Evolutionary conservation across 2,888 invertebrate species (phyloP), one percentile per base, ranked within the genome.

Genomic region (Opisthograptis luteolata): DNA sequence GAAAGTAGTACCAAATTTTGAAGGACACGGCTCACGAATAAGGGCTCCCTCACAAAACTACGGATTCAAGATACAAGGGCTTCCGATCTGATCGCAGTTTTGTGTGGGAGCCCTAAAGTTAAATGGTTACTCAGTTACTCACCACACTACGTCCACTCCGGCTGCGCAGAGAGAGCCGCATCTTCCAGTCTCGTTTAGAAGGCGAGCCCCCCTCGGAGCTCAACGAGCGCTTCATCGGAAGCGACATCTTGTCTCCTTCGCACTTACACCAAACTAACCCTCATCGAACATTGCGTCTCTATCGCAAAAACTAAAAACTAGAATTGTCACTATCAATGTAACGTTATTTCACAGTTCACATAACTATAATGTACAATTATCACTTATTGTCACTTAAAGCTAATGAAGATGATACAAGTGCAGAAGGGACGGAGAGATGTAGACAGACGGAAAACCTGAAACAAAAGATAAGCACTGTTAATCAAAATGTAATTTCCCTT

Each of bases 91-190:
- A n/a, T n/a, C n/a, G n/a, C n/a, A n/a, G n/a, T n/a, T n/a, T n/a
- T n/a, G n/a, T n/a, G n/a, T n/a, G n/a, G n/a, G n/a, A n/a, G n/a
- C n/a, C n/a, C n/a, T n/a, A n/a, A n/a, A n/a, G n/a, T n/a, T n/a
- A n/a, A n/a, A n/a, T n/a, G n/a, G n/a, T n/a, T n/a, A n/a, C n/a
- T n/a, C n/a, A n/a, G n/a, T 7, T 70, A 82, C 85, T 87, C 70
- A 92, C 93, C 78, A 91, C 92, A 61, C 92, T 92, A 48, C 90
- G 92, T 31, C 94, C 92, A 50, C 94, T 92, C 70, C 94, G 93
- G 66, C 94, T 95, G 56, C 95, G 92, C 39, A 95, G 89, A 60
- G 95, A 95, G 60, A 95, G 92, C 58, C 95, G 88, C 83, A 94
- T 93, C 79, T 93, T 94, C 95, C 95, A 95, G 68, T 95, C 94